These are phyloP conservation scores for Paramuricea clavata DNA, from an alignment of 92 coral and sea anemone species.

Conservation along the genomic window DNA sequence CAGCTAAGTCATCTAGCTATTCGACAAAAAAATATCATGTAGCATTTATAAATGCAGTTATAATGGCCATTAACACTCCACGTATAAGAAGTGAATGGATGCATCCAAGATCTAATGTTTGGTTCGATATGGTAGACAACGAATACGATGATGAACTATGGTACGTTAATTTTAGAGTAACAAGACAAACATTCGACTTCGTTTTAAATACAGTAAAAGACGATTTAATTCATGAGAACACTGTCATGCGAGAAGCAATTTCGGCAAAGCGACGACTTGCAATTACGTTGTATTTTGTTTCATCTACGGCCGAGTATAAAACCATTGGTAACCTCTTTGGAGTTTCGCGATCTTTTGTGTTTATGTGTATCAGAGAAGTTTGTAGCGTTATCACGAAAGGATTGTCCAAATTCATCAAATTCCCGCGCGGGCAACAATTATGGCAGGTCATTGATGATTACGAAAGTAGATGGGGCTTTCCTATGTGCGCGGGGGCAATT, in stretches of 20 bases:
- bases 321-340: constrained; percentile 52
- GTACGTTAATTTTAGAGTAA: constrained; percentile 46
- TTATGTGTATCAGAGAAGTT: constrained; percentile 51
- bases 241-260: constrained; percentile 58
- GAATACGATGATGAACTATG: constrained; percentile 44
- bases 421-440: background rate
- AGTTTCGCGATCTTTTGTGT: constrained; percentile 49
- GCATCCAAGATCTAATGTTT: background rate
- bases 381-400: constrained; percentile 33
- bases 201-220: background rate
- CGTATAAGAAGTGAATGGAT: background rate
- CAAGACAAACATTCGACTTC: constrained; percentile 7
- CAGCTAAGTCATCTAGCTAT: no score
- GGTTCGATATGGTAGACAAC: background rate
- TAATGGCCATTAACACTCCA: background rate
- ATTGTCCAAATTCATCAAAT: constrained; percentile 1
- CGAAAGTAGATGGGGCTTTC: constrained; percentile 43
- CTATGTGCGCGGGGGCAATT: background rate
- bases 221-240: constrained; percentile 48
- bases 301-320: constrained; percentile 52
- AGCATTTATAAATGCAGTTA: background rate
- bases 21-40: background rate
- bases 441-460: background rate
- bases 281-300: constrained; percentile 37
- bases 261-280: constrained; percentile 54